Conservation (phyloP, 2,888 invertebrate species). For the Nezara viridula region DNA sequence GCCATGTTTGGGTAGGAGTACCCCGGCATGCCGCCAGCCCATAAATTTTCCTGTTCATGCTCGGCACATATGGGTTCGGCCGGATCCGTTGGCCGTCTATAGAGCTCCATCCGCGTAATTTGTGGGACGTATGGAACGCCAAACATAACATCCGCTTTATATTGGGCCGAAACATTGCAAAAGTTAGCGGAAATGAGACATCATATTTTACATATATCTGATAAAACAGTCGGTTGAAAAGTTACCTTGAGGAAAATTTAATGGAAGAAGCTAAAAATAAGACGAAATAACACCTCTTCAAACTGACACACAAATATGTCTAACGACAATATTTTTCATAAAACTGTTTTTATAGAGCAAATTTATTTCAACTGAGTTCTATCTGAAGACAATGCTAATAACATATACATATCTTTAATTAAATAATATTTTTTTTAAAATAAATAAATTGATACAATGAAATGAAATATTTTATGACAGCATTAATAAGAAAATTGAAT, state of each 20-base stretch:
- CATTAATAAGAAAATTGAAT: too few species aligned
- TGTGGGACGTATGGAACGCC: background rate
- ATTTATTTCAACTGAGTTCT: too few species aligned
- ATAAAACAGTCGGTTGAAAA: background rate
- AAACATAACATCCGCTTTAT: background rate
- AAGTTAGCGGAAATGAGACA: background rate
- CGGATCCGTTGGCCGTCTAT: background rate
- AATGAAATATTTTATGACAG: too few species aligned
- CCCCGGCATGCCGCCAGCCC: background rate
- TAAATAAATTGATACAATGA: too few species aligned
- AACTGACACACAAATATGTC: background rate
- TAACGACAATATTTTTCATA: background rate
- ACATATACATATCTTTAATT: too few species aligned
- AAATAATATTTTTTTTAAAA: too few species aligned
- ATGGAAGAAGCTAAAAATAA: background rate
- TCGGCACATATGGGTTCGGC: background rate
- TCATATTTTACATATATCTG: background rate
- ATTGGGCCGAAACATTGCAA: background rate
- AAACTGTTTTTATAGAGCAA: background rate
- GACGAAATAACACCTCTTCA: background rate
- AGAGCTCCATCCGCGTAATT: background rate
- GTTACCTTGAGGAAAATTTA: background rate
- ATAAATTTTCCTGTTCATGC: conserved; percentile 2
- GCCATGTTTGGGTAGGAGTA: conserved; percentile 13
- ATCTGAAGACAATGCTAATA: too few species aligned